Evolutionary conservation across 2,797 vertebrate genomes (phyloP), one percentile per base, ranked within the genome.

Genomic region (Taeniopygia guttata): DNA sequence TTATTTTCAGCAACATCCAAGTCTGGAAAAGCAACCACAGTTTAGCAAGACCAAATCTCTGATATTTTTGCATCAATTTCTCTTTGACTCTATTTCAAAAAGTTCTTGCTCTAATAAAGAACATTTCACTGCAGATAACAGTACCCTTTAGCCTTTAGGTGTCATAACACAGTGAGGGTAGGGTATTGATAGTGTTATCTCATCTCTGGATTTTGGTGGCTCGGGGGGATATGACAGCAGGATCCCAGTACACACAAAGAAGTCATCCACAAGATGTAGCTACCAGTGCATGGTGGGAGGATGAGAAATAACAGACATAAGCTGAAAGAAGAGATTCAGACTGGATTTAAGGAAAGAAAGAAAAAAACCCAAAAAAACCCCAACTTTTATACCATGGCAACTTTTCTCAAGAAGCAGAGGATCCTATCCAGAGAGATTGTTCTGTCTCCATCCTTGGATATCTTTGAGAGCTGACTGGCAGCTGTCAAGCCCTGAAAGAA

Each of bases 11-110:
- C 19, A 69, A 40, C 4, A 20, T 38, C 13, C 55, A 69, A 62
- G 11, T 27, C 30, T 73, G 26, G 23, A 76, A 70, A 76, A 95
- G 11, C 1, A 84, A 29, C 10, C 18, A 45, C 0, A 0, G 3
- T 60, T 80, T 36, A 78, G 20, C 7, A 78, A 76, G 17, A 52
- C 10, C 7, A 59, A 46, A 76, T 30, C 7, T 66, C 70, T 59
- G 36, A 2, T 11, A 52, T 9, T 36, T 81, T 54, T 49, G 16
- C 21, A 55, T 16, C 13, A 4, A 6, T 75, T 87, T 46, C 49
- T 62, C 51, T 49, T 25, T 58, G 5, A 27, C 15, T n/a, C 9
- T 4, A 10, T 56, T 84, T 68, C 69, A 60, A 74, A 72, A 90
- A 67, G 3, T 27, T 78, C 7, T 77, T 73, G 13, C 17, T 81